Evolutionary conservation across 2,888 invertebrate genomes (phyloP).

Genomic region (Standfussiana lucernea): DNA sequence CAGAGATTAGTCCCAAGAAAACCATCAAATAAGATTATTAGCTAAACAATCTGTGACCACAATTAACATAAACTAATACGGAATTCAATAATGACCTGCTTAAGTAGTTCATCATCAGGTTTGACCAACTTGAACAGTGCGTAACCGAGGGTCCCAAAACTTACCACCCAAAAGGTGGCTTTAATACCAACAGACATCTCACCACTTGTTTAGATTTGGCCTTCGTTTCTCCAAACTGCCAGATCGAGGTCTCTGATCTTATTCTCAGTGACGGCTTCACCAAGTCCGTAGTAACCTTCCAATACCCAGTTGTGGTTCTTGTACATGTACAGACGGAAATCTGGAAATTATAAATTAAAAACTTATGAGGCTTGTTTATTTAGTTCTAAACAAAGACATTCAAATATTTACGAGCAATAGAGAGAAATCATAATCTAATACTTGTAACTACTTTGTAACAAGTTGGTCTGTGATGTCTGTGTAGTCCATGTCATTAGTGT

Average conservation of each 20-base stretch:
- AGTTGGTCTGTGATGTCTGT: neutral
- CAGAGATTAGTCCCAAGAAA: constrained; percentile 68
- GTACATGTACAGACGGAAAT: constrained; percentile 93
- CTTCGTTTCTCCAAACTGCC: constrained; percentile 90
- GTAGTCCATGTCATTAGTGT: neutral
- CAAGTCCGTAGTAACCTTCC: constrained; percentile 93
- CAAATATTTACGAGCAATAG: neutral
- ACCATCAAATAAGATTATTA: constrained; percentile 45
- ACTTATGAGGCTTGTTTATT: neutral
- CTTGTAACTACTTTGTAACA: neutral
- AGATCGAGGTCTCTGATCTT: constrained; percentile 90
- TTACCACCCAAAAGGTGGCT: constrained; percentile 91
- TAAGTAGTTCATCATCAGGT: constrained; percentile 90
- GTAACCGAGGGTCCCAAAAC: constrained; percentile 91
- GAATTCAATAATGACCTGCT: constrained; percentile 86
- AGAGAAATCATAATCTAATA: neutral
- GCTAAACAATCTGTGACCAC: constrained; percentile 72
- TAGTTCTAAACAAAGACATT: neutral
- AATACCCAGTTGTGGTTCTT: constrained; percentile 92
- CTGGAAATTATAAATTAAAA: constrained; percentile 84
- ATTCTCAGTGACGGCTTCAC: constrained; percentile 91
- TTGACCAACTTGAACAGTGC: constrained; percentile 90
- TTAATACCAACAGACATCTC: constrained; percentile 88
- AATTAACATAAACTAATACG: constrained; percentile 70
- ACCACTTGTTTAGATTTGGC: constrained; percentile 85